Evolutionary conservation across 1,140 invertebrate genomes (phyloP), one percentile per base, ranked within the genome.

Genomic region (Drosophila burlai): DNA sequence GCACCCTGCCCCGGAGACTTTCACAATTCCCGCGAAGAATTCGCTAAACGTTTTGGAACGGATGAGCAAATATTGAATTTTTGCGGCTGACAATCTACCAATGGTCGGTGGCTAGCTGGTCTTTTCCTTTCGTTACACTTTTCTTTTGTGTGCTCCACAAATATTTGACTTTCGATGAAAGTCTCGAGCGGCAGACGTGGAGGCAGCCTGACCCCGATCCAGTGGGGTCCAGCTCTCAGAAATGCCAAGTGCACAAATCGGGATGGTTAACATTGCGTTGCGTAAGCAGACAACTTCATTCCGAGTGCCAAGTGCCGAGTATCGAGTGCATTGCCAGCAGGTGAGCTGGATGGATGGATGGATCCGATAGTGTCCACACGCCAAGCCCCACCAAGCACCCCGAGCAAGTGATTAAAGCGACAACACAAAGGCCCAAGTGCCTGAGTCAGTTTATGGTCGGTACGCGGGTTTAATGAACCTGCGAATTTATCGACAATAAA

Each of bases 131-230:
- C 78, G 81, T 81, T 90, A 87, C 77, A 90, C 64, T 78, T 87
- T 87, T 87, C 77, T 71, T 87, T 89, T 72, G 57, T 78, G 69
- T 72, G 81, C 78, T 87, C 81, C 60, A 75, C 85, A 87, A 87
- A 84, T 87, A 87, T 84, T 87, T 87, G 76, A 90, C 84, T 87
- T 87, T 87, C 84, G 86, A 90, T 89, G 84, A 87, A 87, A 87
- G 83, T 87, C 80, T 43, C 55, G 55, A 42, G 38, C 63, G 50
- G 63, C 67, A 62, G 80, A 78, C 80, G 72, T 76, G 72, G 43
- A 65, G 78, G 67, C 82, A 64, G 69, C 64, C 67, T 89, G 84
- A 87, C 84, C 84, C 66, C 84, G 80, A 81, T 87, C 58, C 52
- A 24, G 58, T 55, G 42, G 36, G 45, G 26, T 34, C 26, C 62